Percentiles rank a stretch among this genome's conserved stretches.
Conservation (phyloP, 2,797 vertebrate genomes). For the Hypotaenidia philippensis region DNA sequence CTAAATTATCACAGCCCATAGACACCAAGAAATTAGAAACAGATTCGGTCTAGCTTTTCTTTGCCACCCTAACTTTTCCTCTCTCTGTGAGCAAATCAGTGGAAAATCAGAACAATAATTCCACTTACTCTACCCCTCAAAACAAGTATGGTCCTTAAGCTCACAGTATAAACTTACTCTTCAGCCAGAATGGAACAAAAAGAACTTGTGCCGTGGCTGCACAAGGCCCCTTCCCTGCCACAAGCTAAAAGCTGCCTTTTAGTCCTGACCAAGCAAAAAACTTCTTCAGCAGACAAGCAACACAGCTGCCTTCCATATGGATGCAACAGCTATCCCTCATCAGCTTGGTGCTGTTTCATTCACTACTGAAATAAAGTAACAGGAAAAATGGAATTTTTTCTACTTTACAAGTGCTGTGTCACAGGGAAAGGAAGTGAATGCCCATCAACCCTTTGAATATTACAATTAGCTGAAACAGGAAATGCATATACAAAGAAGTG, state of each 20-base stretch:
- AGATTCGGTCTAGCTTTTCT: not conserved
- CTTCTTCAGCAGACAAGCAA: not conserved
- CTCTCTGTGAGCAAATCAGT: not conserved
- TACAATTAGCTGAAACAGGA: not conserved
- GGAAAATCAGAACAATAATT: not conserved
- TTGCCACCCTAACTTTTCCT: not conserved
- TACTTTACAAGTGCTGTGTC: not conserved
- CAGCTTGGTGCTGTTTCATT: not conserved
- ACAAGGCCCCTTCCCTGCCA: not conserved
- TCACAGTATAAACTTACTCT: not conserved
- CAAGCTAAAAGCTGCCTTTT: not conserved
- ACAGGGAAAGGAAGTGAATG: not conserved
- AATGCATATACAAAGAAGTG: fast-evolving
- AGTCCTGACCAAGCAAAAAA: not conserved
- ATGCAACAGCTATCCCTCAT: not conserved
- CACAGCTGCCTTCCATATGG: not conserved
- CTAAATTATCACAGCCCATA: not conserved
- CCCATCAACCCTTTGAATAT: not conserved
- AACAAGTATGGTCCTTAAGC: not conserved
- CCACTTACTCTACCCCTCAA: not conserved
- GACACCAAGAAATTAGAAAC: not conserved
- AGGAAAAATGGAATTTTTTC: not conserved
- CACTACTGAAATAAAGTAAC: not conserved
- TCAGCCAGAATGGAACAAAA: not conserved
- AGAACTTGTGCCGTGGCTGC: not conserved